Conservation (phyloP, 2,797 vertebrate genomes). For the Pteropus rufus region DNA sequence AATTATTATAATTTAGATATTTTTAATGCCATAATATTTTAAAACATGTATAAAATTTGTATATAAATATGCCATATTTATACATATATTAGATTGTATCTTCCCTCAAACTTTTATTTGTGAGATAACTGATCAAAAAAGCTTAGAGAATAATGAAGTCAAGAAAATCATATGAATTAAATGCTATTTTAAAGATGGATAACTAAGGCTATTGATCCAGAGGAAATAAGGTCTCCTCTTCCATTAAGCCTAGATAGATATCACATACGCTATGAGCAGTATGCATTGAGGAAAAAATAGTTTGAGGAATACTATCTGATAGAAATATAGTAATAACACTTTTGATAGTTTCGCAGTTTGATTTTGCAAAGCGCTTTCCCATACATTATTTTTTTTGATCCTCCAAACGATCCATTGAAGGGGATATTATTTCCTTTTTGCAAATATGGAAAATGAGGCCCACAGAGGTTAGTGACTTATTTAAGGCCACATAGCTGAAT, state of each 20-base stretch:
- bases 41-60: neutral
- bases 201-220: neutral
- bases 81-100: neutral
- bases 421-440: neutral
- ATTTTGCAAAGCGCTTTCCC: neutral
- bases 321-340: neutral
- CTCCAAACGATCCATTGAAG: neutral
- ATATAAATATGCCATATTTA: neutral
- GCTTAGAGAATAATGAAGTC: neutral
- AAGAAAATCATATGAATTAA: neutral
- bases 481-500: neutral
- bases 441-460: neutral
- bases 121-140: neutral
- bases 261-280: neutral
- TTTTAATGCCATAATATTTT: neutral
- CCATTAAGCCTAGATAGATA: neutral
- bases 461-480: neutral
- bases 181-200: neutral
- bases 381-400: neutral
- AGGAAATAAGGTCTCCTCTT: neutral
- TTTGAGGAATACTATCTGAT: neutral
- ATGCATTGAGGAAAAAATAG: neutral
- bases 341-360: neutral
- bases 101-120: neutral
- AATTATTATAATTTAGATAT: neutral